A percentile compares a stretch with the other conserved stretches of the same genome.
phyloP scores from a whole-genome alignment of 23 tunicate genomes.

The Trididemnum nubilum region DNA sequence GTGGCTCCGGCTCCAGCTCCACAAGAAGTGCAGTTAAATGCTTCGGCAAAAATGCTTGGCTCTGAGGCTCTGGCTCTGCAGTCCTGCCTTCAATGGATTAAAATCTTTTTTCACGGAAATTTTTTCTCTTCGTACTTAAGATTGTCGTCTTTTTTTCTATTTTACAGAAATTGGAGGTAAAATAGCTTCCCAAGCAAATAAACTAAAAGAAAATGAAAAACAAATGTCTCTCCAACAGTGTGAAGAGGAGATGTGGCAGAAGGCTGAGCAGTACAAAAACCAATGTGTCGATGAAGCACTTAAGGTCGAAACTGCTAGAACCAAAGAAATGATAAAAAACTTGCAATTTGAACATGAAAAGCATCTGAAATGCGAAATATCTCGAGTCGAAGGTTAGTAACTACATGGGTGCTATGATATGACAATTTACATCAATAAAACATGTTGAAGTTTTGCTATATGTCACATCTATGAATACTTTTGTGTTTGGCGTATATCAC shows the following conservation, averaged over 20 bases:
- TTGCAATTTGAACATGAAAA: slow-evolving; percentile 43
- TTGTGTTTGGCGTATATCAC: no score
- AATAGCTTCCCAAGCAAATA: slow-evolving; percentile 30
- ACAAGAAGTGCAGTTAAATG: no score
- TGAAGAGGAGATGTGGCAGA: slow-evolving; percentile 58
- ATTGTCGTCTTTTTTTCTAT: no score
- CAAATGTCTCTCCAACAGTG: slow-evolving; percentile 38
- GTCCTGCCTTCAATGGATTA: no score
- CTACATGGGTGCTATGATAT: no score
- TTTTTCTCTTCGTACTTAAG: no score
- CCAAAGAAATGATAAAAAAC: slow-evolving; percentile 7
- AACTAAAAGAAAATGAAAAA: slow-evolving; percentile 22
- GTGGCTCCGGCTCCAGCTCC: no score
- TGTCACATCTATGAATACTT: no score
- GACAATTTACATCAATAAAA: not conserved
- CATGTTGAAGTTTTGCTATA: no score
- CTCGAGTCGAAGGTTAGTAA: slow-evolving; percentile 49
- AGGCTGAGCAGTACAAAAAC: slow-evolving; percentile 72
- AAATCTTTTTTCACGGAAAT: no score
- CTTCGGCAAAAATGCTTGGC: no score
- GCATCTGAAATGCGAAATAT: slow-evolving; percentile 46
- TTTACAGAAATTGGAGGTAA: slow-evolving; percentile 63
- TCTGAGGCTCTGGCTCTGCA: no score
- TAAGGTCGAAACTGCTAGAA: slow-evolving; percentile 23
- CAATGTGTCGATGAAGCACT: slow-evolving; percentile 71